Evolutionary conservation across 2,888 invertebrate species (phyloP).

Genomic region (Pilophorus perplexus): DNA sequence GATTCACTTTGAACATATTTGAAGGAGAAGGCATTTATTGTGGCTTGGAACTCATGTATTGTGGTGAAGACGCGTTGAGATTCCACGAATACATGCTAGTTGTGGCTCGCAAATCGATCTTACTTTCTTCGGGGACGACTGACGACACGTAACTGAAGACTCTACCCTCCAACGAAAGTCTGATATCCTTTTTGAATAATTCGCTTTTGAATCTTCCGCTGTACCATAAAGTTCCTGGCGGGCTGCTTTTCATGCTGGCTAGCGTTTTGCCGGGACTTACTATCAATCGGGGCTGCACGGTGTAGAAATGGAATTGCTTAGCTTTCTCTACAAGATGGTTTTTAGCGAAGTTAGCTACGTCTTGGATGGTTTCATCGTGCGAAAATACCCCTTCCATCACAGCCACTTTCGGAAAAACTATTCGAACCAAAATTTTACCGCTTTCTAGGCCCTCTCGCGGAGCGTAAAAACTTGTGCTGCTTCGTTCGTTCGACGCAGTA

Average conservation of each 20-base stretch:
- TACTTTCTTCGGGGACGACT: neutral
- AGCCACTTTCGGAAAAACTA: slow-evolving; percentile 2
- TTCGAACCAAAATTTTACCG: neutral
- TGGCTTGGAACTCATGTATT: no score
- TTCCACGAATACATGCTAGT: no score
- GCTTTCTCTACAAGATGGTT: neutral
- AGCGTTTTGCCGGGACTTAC: neutral
- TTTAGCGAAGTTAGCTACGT: neutral
- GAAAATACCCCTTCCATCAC: neutral
- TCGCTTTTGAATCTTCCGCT: neutral
- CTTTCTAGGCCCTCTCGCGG: no score
- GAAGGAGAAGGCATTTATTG: no score
- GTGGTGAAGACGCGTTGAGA: no score
- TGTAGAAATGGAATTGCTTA: slow-evolving; percentile 11
- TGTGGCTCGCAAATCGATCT: no score
- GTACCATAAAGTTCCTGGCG: slow-evolving; percentile 10
- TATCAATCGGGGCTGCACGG: slow-evolving; percentile 10
- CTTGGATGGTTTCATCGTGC: neutral
- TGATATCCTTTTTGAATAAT: slow-evolving; percentile 5
- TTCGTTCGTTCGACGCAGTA: neutral
- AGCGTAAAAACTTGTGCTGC: no score
- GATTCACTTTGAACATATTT: no score
- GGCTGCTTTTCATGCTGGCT: neutral
- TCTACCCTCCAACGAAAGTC: neutral
- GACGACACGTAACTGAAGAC: slow-evolving; percentile 7